Base-by-base conservation (phyloP, 2,113 vertebrate genomes). In the Hymenochirus boettgeri region DNA sequence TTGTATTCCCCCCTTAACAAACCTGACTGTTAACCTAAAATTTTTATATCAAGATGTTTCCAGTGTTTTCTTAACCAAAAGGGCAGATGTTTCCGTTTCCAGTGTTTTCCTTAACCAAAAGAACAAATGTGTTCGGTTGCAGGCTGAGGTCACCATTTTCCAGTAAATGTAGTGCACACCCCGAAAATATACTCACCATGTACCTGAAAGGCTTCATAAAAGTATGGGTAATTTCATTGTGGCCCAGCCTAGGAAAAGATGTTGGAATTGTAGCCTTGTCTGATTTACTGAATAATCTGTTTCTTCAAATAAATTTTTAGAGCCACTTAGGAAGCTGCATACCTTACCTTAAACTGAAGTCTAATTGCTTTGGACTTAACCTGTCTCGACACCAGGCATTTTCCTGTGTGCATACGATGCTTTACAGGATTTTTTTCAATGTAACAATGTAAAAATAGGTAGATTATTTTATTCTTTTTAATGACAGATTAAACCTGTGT, bases 141-240 rank as follows among this genome's bases (percentile, higher is more conserved):
- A 61, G n/a, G 15, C 59, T 50, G 59, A 61, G 59, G 59, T 61
- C 59, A 61, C n/a, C 19, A n/a, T 61, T 50, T 61, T n/a, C 31
- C 59, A 23, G 45, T 29, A 61, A 50, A 61, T 61, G 45, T 33
- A 27, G 59, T 23, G 45, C 59, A 61, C 45, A 61, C 59, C 59
- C n/a, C 59, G 35, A 61, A 57, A 61, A n/a, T 23, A 22, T 50
- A 23, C 27, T 61, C 31, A 61, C 45, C 46, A 50, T 35, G 29
- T 22, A 35, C n/a, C 7, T 57, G 29, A 57, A 57, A 18, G 54
- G 2, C 27, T 37, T 19, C 54, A 57, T 57, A 35, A 57, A 57
- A 35, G n/a, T 3, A 18, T 6, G 54, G 54, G 23, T 61, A 47
- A 47, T 60, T 60, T 47, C 42, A 29, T 42, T 10, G 42, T 13